phyloP scores from a whole-genome alignment of 2,888 invertebrate genomes.

The Rhynchonema sp. region DNA sequence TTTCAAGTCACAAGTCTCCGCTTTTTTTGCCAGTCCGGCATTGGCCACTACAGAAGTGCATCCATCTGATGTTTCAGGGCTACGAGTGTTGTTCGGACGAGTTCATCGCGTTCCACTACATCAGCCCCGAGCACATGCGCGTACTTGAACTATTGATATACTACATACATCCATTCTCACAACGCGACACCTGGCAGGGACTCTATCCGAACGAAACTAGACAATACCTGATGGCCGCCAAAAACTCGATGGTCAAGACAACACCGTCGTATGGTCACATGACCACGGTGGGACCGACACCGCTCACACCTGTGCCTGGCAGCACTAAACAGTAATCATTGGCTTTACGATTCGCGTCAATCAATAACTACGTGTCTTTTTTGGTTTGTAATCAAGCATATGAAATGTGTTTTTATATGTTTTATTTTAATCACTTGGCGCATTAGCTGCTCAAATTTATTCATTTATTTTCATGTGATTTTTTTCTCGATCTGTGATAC shows the following conservation, averaged over 20 bases:
- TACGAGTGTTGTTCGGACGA: neutral
- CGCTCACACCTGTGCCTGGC: neutral
- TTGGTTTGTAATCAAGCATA: too few species aligned
- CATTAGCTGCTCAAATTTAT: too few species aligned
- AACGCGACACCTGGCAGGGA: neutral
- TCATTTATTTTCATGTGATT: too few species aligned
- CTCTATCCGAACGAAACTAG: neutral
- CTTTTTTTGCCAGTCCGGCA: too few species aligned
- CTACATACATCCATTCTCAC: neutral
- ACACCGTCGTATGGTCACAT: neutral
- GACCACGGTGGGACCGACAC: neutral
- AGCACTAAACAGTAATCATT: too few species aligned
- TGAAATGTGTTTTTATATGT: too few species aligned
- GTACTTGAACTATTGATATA: neutral
- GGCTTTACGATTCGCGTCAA: too few species aligned
- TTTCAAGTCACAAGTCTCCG: too few species aligned
- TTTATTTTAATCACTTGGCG: too few species aligned
- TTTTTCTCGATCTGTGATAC: too few species aligned
- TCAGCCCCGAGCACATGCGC: neutral
- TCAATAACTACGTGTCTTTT: too few species aligned
- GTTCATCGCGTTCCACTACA: constrained; percentile 1
- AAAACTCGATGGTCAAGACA: neutral
- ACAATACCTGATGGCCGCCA: neutral
- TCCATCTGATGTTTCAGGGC: neutral
- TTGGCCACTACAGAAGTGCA: neutral